phyloP scores from a whole-genome alignment of 2,797 vertebrate species.

The Sarcophilus harrisii region DNA sequence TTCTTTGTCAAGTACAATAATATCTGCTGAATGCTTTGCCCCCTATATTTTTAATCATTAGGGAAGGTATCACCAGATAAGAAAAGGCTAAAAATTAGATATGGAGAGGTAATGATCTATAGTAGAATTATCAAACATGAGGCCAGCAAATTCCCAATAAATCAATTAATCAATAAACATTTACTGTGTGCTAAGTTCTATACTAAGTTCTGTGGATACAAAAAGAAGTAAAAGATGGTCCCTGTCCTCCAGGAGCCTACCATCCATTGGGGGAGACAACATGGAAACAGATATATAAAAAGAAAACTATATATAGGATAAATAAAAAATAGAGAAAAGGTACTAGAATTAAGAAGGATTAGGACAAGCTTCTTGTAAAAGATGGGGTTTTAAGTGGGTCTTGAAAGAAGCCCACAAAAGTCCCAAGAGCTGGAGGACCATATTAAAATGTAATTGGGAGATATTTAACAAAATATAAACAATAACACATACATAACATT shows the following conservation, averaged over 20 bases:
- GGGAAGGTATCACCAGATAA: neutral
- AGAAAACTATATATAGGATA: neutral
- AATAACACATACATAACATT: neutral
- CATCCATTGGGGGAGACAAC: neutral
- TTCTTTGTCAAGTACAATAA: neutral
- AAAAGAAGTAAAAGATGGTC: neutral
- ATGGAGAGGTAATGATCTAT: neutral
- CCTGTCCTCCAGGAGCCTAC: neutral
- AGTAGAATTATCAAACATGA: neutral
- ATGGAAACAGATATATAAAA: neutral
- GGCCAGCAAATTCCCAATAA: neutral
- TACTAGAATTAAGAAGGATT: neutral
- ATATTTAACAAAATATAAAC: neutral
- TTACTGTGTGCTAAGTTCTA: neutral
- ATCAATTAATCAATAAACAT: neutral
- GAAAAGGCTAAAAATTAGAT: neutral
- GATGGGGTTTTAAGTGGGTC: neutral
- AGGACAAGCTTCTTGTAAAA: neutral
- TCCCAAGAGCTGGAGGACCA: neutral
- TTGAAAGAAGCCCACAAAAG: neutral
- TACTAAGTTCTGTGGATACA: neutral
- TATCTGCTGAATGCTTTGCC: neutral
- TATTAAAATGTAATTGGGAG: neutral
- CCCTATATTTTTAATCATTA: neutral
- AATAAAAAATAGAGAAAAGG: neutral